Percentiles rank a stretch among this genome's conserved stretches.
Conservation (phyloP, 2,797 vertebrate genomes). For the Rhinatrema bivittatum region DNA sequence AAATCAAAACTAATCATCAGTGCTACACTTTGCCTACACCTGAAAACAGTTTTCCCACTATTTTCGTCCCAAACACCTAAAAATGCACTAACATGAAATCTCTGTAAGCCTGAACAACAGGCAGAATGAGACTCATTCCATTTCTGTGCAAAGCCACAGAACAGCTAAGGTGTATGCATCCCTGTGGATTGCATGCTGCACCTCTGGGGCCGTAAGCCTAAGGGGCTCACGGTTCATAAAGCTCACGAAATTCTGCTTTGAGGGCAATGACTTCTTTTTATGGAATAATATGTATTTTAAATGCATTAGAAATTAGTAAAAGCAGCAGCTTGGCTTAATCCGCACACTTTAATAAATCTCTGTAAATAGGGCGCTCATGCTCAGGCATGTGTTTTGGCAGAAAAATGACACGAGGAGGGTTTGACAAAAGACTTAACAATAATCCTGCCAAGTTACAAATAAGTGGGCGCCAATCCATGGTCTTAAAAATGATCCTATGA, state of each 20-base stretch:
- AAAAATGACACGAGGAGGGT: too few relatives aligned
- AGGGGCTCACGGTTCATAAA: conserved; percentile 35
- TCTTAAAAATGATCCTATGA: too few relatives aligned
- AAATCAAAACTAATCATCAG: conserved; percentile 8
- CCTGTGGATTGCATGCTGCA: conserved; percentile 32
- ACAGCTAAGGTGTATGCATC: conserved; percentile 17
- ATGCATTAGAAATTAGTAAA: conserved; percentile 9
- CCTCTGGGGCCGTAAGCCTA: conserved; percentile 21
- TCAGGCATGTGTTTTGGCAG: too few relatives aligned
- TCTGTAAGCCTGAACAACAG: conserved; percentile 21
- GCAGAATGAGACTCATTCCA: conserved; percentile 25
- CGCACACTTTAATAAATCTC: too few relatives aligned
- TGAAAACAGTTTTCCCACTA: conserved; percentile 1
- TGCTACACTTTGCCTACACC: background rate
- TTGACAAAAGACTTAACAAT: too few relatives aligned
- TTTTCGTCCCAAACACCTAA: conserved; percentile 10
- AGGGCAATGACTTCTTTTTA: conserved; percentile 2
- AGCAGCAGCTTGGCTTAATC: conserved; percentile 12
- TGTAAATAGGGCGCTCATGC: too few relatives aligned
- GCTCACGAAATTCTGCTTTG: conserved; percentile 27
- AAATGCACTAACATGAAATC: conserved; percentile 15
- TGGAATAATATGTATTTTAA: conserved; percentile 24
- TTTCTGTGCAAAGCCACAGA: conserved; percentile 28
- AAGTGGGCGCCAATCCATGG: too few relatives aligned
- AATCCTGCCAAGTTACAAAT: too few relatives aligned